Evolutionary conservation across 2,888 invertebrate species (phyloP).

Genomic region (Disparrhopalites patrizii): DNA sequence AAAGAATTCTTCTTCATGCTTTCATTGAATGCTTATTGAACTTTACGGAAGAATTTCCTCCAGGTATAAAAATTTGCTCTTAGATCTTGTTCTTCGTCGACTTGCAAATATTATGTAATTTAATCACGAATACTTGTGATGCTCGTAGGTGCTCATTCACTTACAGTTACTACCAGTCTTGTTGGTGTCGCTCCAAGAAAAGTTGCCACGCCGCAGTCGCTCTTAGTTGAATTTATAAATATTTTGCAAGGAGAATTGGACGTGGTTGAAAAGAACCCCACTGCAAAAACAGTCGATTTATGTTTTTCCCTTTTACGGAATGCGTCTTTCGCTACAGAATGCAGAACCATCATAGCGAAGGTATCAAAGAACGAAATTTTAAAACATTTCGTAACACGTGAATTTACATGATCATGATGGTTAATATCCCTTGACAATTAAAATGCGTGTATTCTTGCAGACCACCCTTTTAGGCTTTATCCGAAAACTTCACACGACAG

Average conservation of each 20-base stretch:
- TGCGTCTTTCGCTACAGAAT: conserved; percentile 35
- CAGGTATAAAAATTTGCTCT: too few species aligned
- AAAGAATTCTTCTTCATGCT: conserved; percentile 33
- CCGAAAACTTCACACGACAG: conserved; percentile 35
- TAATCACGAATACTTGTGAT: too few species aligned
- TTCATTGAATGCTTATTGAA: conserved; percentile 40
- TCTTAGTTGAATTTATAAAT: conserved; percentile 38
- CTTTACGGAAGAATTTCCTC: conserved; percentile 44
- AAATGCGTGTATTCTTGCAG: conserved; percentile 27
- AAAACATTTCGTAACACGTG: too few species aligned
- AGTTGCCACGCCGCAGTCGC: conserved; percentile 37
- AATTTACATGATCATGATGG: not conserved
- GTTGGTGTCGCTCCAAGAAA: conserved; percentile 40
- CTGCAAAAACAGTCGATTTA: conserved; percentile 39
- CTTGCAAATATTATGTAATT: too few species aligned
- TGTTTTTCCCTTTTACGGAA: conserved; percentile 40
- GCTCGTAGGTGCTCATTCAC: conserved; percentile 37
- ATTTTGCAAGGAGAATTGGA: conserved; percentile 40
- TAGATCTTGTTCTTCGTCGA: too few species aligned
- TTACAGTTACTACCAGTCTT: conserved; percentile 39
- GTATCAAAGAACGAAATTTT: conserved; percentile 27
- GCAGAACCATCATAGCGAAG: conserved; percentile 40
- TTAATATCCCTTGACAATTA: not conserved
- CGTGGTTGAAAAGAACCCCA: conserved; percentile 31
- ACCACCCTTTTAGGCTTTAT: conserved; percentile 33